phyloP scores from a whole-genome alignment of 2,113 vertebrate genomes.

The Odocoileus virginianus region DNA sequence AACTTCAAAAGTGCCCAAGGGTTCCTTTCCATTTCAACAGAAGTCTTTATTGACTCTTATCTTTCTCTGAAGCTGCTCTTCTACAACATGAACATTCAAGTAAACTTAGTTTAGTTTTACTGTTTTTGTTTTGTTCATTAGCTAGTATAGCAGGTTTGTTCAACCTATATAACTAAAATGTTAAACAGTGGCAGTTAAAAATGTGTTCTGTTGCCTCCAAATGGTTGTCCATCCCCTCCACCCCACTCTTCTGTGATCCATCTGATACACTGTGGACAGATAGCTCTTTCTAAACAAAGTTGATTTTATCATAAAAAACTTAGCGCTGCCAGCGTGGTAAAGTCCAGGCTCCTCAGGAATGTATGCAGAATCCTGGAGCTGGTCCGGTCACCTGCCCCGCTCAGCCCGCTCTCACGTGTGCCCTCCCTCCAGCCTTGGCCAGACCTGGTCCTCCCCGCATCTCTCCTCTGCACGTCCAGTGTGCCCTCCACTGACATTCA shows the following conservation, averaged over 20 bases:
- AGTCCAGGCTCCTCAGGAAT: neutral
- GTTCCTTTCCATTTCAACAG: neutral
- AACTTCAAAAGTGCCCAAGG: neutral
- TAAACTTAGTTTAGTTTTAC: neutral
- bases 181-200: constrained; percentile 13
- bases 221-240: neutral
- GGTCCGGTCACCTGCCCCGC: neutral
- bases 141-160: neutral
- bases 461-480: neutral
- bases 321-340: neutral
- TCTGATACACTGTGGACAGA: neutral
- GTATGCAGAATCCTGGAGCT: neutral
- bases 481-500: neutral
- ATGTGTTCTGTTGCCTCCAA: neutral
- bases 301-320: neutral
- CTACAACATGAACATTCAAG: neutral
- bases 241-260: neutral
- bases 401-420: neutral
- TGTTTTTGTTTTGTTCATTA: constrained; percentile 16
- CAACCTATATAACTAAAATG: neutral
- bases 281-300: constrained; percentile 3
- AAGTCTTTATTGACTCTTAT: neutral
- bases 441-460: neutral
- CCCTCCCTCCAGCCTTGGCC: neutral
- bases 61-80: neutral